Evolutionary conservation across 2,113 vertebrate genomes (phyloP).

Genomic region (Platysteira castanea): DNA sequence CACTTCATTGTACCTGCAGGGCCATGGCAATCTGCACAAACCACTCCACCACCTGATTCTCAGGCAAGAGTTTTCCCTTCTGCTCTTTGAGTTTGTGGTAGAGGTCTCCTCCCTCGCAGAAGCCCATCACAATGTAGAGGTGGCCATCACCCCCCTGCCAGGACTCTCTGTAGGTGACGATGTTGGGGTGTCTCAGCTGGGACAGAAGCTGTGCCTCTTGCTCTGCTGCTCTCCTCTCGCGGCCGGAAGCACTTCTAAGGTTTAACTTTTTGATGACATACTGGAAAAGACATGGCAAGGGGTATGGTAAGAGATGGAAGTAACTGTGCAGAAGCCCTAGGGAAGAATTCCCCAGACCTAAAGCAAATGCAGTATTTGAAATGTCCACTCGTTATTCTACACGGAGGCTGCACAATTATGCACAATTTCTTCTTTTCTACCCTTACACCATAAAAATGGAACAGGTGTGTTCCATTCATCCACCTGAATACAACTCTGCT

Average conservation of each 20-base stretch:
- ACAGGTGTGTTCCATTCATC: background rate
- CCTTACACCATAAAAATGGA: background rate
- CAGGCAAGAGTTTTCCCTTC: conserved; percentile 87
- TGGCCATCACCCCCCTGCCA: conserved; percentile 92
- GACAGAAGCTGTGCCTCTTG: conserved; percentile 95
- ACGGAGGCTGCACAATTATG: background rate
- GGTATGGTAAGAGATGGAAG: background rate
- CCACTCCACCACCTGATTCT: conserved; percentile 96
- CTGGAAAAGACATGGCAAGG: conserved; percentile 64
- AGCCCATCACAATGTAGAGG: conserved; percentile 95
- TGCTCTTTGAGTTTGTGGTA: conserved; percentile 93
- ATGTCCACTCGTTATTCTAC: background rate
- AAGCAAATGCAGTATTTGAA: background rate
- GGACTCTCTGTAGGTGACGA: conserved; percentile 94
- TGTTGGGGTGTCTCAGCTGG: conserved; percentile 91
- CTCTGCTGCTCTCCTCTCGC: conserved; percentile 87
- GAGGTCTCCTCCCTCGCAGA: conserved; percentile 95
- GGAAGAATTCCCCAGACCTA: background rate
- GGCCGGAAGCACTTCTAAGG: conserved; percentile 82
- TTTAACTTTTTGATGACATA: conserved; percentile 96
- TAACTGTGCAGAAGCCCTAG: background rate
- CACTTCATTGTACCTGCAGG: conserved; percentile 80
- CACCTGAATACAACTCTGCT: background rate
- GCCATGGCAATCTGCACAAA: conserved; percentile 99
- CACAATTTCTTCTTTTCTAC: background rate